Evolutionary conservation across 37 sponge, comb jelly and placozoan species (phyloP), one percentile per base, ranked within the genome.

Genomic region (Aphrocallistes beatrix): DNA sequence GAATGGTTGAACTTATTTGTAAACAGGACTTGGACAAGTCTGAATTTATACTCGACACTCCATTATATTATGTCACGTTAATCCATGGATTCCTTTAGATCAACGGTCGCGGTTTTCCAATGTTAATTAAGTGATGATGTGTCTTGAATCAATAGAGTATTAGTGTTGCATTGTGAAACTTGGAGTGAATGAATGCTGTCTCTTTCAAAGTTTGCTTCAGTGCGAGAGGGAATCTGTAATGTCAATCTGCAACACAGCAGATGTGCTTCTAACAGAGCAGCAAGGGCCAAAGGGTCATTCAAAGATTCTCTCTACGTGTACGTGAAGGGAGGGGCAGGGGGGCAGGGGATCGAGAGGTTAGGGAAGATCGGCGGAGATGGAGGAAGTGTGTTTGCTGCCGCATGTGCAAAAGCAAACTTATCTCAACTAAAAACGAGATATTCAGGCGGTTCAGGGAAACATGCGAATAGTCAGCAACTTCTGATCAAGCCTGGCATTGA

Each of bases 281-380:
- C 10, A 19, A 60, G 21, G 34, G 8, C 3, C 3, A 50, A 89
- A 84, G 87, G 88, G 0, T 25, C 37, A 19, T 47, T 88, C 0
- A 39, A 84, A 23, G 91, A 91, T 36, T 23, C 36, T 36, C 84
- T 91, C 36, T 37, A 86, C 23, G 60, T 91, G 0, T 91, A 89
- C 37, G 89, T 82, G 25, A 50, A 84, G 39, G 91, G 88, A 16
- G 91, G 91, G n/a, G 82, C 81, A 38, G 91, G 91, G 10, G 91
- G 91, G 81, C 91, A 91, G 36, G 88, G 93, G 36, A 60, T 82
- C 37, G 37, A n/a, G 19, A 42, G 83, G 17, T 23, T 82, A 23
- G 90, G 90, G 0, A 88, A 88, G 10, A 10, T 38, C 0, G 90
- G 92, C 0, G 92, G 90, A 39, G 87, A 86, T 39, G 92, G 90